These are phyloP conservation scores for Suillia variegata DNA, from an alignment of 2,888 invertebrate genomes.

Conservation along the genomic window DNA sequence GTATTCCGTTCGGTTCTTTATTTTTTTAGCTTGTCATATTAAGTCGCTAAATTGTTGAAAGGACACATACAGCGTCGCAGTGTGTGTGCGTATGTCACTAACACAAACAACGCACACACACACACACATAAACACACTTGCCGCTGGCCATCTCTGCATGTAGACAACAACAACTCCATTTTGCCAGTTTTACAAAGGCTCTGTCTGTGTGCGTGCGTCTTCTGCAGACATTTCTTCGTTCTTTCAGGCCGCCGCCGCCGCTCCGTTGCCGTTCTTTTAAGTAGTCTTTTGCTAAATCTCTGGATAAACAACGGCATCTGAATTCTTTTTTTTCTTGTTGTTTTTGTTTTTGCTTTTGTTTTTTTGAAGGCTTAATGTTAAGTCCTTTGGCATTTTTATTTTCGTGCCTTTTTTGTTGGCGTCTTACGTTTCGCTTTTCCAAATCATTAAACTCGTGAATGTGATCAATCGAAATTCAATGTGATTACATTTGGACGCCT, in stretches of 20 bases:
- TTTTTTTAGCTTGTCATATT: slow-evolving; percentile 3
- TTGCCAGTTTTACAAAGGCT: no score
- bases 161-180: slow-evolving; percentile 1
- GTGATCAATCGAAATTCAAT: slow-evolving; percentile 18
- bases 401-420: slow-evolving; percentile 9
- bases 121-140: background rate
- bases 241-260: background rate
- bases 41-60: slow-evolving; percentile 6
- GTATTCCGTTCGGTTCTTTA: background rate
- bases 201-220: background rate
- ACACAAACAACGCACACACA: background rate
- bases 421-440: slow-evolving; percentile 5
- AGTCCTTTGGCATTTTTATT: slow-evolving; percentile 1
- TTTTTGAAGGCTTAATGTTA: background rate
- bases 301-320: no score
- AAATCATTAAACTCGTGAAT: slow-evolving; percentile 23
- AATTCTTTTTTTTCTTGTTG: no score
- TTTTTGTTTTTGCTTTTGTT: no score
- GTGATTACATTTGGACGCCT: slow-evolving; percentile 20
- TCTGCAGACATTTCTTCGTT: background rate
- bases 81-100: no score
- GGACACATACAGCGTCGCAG: background rate
- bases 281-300: no score
- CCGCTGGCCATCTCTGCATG: background rate
- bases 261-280: no score